A percentile compares a stretch with the other conserved stretches of the same genome.
Evolutionary conservation across 2,113 vertebrate genomes (phyloP).

Genomic region (Chamaea fasciata): DNA sequence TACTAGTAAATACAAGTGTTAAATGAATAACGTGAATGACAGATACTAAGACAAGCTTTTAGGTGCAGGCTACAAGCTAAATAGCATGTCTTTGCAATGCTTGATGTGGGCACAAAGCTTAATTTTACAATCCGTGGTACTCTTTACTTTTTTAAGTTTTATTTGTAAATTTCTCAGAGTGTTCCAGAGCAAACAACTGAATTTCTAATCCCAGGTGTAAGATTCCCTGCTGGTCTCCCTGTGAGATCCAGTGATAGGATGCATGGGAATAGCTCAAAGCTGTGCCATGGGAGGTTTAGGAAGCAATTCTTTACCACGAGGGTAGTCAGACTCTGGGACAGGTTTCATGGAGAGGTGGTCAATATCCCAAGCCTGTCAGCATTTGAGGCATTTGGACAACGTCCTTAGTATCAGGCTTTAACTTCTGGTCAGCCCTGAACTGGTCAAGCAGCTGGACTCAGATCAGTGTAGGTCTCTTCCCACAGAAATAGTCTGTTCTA

Average conservation of each 20-base stretch:
- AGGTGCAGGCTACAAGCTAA: neutral
- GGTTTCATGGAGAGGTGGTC: neutral
- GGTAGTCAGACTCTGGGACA: neutral
- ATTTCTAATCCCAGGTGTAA: neutral
- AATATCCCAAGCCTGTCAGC: fast-evolving
- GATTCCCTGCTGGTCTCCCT: neutral
- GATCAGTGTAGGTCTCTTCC: neutral
- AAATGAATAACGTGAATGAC: neutral
- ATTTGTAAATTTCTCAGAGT: neutral
- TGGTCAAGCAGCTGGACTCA: neutral
- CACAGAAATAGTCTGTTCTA: neutral
- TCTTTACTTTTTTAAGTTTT: neutral
- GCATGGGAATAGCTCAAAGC: neutral
- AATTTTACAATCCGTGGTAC: fast-evolving
- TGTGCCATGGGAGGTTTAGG: neutral
- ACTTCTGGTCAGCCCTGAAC: neutral
- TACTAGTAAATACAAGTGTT: neutral
- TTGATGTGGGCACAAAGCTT: neutral
- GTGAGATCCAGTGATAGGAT: neutral
- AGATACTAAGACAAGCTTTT: neutral
- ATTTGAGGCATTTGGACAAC: neutral
- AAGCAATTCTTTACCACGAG: neutral
- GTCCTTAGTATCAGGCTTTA: neutral
- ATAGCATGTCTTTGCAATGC: neutral
- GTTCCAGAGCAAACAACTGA: neutral